Conservation (phyloP, 2,888 invertebrate genomes). For the Leptothorax acervorum region DNA sequence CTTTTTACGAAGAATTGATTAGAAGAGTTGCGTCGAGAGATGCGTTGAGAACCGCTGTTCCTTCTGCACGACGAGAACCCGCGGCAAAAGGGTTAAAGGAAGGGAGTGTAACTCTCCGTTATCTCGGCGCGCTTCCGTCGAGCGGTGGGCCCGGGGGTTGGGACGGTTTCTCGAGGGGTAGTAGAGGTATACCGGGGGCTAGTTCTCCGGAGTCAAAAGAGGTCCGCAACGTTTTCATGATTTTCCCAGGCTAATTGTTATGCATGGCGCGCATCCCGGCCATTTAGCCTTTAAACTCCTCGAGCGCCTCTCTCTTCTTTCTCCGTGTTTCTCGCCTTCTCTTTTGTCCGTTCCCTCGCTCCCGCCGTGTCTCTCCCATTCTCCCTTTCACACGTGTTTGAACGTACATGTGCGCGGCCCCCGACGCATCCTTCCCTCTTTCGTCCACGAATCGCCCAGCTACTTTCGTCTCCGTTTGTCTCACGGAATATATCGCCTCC, state of each 20-base stretch:
- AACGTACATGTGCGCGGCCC: constrained; percentile 30
- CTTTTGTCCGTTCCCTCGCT: constrained; percentile 31
- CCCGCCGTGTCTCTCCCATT: constrained; percentile 26
- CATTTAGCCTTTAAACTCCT: constrained; percentile 82
- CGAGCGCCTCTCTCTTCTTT: constrained; percentile 50
- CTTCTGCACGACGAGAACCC: constrained; percentile 71
- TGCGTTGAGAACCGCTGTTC: constrained; percentile 71
- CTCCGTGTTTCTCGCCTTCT: constrained; percentile 43
- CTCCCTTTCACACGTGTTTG: constrained; percentile 41
- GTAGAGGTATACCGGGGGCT: constrained; percentile 75
- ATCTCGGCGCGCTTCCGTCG: constrained; percentile 83
- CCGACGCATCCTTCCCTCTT: constrained; percentile 40
- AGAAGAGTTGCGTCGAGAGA: background rate
- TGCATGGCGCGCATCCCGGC: constrained; percentile 83
- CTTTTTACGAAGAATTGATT: background rate
- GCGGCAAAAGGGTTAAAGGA: constrained; percentile 81
- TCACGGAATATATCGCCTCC: constrained; percentile 27
- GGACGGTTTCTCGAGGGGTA: constrained; percentile 66
- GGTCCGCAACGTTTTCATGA: constrained; percentile 84
- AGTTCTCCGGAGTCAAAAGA: constrained; percentile 80
- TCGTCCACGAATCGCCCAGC: constrained; percentile 50
- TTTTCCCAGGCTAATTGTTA: constrained; percentile 85
- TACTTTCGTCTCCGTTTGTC: constrained; percentile 43
- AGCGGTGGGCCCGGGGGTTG: constrained; percentile 59
- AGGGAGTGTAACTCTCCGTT: constrained; percentile 84